Conservation (phyloP, 2,113 vertebrate species). For the Amblyornis subalaris region DNA sequence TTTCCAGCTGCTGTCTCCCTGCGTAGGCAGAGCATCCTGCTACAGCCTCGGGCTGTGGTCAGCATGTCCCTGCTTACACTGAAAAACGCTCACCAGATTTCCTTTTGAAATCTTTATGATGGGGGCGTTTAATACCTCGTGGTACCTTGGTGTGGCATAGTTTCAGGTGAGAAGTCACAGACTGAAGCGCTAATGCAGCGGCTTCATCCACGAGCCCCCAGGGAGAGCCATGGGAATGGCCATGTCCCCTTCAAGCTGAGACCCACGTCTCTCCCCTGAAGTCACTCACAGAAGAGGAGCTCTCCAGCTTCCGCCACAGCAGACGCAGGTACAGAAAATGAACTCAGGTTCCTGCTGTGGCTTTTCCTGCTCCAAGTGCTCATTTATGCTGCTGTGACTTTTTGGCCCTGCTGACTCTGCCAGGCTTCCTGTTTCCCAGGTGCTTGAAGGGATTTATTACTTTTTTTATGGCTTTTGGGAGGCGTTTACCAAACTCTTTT, state of each 20-base stretch:
- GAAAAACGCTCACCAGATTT: neutral
- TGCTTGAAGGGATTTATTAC: slow-evolving; percentile 17
- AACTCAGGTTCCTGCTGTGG: neutral
- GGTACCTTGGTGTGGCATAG: neutral
- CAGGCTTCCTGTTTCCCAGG: slow-evolving; percentile 21
- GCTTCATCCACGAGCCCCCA: neutral
- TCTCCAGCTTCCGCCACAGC: neutral
- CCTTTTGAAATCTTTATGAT: neutral
- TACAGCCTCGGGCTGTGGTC: neutral
- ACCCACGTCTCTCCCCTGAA: neutral
- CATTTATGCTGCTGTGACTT: neutral
- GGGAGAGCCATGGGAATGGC: neutral
- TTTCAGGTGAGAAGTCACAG: neutral
- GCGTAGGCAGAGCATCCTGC: neutral
- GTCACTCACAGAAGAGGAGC: rapidly evolving
- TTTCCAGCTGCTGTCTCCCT: neutral
- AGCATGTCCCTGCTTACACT: neutral
- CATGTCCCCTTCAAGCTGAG: rapidly evolving
- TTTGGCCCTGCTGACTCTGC: neutral
- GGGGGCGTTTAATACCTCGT: rapidly evolving
- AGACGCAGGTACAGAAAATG: neutral
- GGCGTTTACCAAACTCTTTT: neutral
- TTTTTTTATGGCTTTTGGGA: neutral
- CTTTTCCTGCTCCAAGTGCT: neutral
- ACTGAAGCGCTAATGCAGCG: neutral